Percentiles rank a stretch among this genome's conserved stretches.
phyloP scores from a whole-genome alignment of 1,140 invertebrate species.

The Drosophila teissieri region DNA sequence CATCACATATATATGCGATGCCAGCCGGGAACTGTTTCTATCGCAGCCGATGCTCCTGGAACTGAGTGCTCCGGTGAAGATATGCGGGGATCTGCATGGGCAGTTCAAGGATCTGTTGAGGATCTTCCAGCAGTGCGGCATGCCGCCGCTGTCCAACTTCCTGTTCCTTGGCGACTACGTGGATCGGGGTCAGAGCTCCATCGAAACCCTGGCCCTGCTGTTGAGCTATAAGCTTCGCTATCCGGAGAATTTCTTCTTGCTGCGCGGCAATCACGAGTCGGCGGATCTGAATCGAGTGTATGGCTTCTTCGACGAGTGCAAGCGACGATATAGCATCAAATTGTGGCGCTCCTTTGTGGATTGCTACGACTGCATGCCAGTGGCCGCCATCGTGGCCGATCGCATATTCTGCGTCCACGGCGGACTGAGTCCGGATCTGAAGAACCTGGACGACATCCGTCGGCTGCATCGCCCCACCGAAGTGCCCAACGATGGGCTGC shows the following conservation, averaged over 20 bases:
- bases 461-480: slow-evolving; percentile 99
- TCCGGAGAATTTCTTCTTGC: slow-evolving; percentile 40
- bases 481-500: slow-evolving; percentile 98
- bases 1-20: background rate
- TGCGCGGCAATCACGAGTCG: slow-evolving; percentile 89
- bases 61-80: slow-evolving; percentile 38
- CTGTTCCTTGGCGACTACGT: slow-evolving; percentile 49
- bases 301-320: slow-evolving; percentile 49
- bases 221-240: slow-evolving; percentile 38
- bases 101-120: slow-evolving; percentile 46
- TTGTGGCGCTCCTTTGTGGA: slow-evolving; percentile 88
- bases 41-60: slow-evolving; percentile 46
- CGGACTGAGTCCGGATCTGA: slow-evolving; percentile 98
- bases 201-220: slow-evolving; percentile 36
- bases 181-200: slow-evolving; percentile 29
- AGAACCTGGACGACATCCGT: slow-evolving; percentile 98
- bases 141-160: slow-evolving; percentile 27
- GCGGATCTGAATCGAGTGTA: slow-evolving; percentile 85
- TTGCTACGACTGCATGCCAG: slow-evolving; percentile 93
- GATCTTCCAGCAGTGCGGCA: slow-evolving; percentile 31
- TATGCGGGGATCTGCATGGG: slow-evolving; percentile 41
- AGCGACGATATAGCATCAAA: slow-evolving; percentile 33
- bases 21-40: slow-evolving; percentile 18
- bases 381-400: slow-evolving; percentile 99
- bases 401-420: slow-evolving; percentile 99